A percentile compares a stretch with the other conserved stretches of the same genome.
phyloP scores from a whole-genome alignment of 2,888 invertebrate genomes.

The Trachelus stipa region DNA sequence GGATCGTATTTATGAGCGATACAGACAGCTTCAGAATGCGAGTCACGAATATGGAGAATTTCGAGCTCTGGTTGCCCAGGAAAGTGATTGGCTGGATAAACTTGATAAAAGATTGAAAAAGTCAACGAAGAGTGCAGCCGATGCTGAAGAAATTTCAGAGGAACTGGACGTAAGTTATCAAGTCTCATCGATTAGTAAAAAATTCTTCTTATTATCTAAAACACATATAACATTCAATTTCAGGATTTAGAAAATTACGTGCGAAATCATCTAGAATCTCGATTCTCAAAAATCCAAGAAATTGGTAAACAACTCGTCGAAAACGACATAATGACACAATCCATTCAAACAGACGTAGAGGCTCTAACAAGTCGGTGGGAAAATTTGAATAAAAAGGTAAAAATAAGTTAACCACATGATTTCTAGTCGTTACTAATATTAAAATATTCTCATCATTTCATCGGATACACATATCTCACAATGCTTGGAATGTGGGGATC shows the following conservation, averaged over 20 bases:
- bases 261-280: slow-evolving; percentile 78
- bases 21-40: slow-evolving; percentile 77
- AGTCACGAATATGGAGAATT: slow-evolving; percentile 84
- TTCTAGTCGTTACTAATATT: not conserved
- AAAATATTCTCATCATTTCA: not conserved
- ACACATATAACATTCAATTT: slow-evolving; percentile 18
- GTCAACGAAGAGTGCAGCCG: slow-evolving; percentile 78
- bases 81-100: slow-evolving; percentile 83
- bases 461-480: slow-evolving; percentile 3
- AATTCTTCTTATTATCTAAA: slow-evolving; percentile 14
- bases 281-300: slow-evolving; percentile 79
- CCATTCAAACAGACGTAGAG: slow-evolving; percentile 76
- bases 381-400: slow-evolving; percentile 77
- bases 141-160: slow-evolving; percentile 93
- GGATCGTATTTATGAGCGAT: slow-evolving; percentile 76
- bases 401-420: not conserved
- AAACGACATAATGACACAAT: slow-evolving; percentile 79
- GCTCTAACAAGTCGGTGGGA: slow-evolving; percentile 75
- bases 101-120: slow-evolving; percentile 81
- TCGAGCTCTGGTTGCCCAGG: slow-evolving; percentile 81
- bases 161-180: slow-evolving; percentile 80
- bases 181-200: not conserved
- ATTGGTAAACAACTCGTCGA: slow-evolving; percentile 80
- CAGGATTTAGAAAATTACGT: slow-evolving; percentile 88
- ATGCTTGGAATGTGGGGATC: slow-evolving; percentile 7